phyloP scores from a whole-genome alignment of 2,113 vertebrate species.

The Zapornia atra region DNA sequence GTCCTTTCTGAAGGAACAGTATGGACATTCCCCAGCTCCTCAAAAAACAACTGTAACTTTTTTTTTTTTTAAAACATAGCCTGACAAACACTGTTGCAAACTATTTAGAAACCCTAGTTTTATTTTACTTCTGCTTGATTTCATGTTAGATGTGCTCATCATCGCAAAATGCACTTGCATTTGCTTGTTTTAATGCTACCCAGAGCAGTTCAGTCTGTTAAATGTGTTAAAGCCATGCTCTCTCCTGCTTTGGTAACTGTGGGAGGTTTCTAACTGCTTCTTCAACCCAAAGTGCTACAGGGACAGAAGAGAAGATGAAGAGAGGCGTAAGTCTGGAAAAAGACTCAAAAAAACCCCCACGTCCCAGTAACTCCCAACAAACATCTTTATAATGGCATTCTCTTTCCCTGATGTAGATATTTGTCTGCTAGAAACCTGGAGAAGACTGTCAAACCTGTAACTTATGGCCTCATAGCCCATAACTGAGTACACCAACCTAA shows the following conservation, averaged over 20 bases:
- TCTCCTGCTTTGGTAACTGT: neutral
- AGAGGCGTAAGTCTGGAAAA: accelerated
- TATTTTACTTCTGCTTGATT: neutral
- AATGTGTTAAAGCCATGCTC: neutral
- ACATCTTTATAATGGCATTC: neutral
- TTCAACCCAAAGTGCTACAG: neutral
- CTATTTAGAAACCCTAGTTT: neutral
- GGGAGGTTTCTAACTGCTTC: neutral
- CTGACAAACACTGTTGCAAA: neutral
- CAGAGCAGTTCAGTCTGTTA: neutral
- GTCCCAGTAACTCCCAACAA: neutral
- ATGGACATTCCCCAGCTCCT: neutral
- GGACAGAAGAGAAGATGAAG: neutral
- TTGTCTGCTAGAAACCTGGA: neutral
- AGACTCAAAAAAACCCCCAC: too few species aligned
- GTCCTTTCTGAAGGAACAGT: accelerated
- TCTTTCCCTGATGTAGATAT: neutral
- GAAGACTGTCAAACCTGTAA: neutral
- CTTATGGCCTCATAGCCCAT: neutral
- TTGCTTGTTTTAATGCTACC: neutral
- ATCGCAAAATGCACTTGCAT: neutral
- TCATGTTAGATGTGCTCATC: neutral
- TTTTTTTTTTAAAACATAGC: neutral
- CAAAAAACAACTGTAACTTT: neutral
- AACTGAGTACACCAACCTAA: neutral